Evolutionary conservation across 2,797 vertebrate genomes (phyloP), one percentile per base, ranked within the genome.

Genomic region (Sebastes matsubarae): DNA sequence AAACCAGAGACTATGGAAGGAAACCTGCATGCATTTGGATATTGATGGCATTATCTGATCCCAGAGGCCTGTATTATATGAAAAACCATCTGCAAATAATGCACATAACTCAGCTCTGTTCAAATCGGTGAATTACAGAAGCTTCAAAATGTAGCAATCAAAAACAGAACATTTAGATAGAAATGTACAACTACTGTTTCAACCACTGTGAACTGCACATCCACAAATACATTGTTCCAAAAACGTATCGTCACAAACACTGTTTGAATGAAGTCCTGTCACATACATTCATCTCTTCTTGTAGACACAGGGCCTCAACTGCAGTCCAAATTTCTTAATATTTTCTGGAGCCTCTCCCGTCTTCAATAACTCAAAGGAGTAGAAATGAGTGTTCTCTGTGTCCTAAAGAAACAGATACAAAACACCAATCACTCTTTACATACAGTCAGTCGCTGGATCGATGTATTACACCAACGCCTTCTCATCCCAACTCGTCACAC

Each of bases 221-320:
- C 8, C 22, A 29, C 29, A 29, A 42, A 65, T 32, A 32, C 2
- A 10, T 10, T 24, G 27, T 9, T 32, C 63, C 12, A n/a, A 58
- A 14, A 20, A 32, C n/a, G 3, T n/a, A 10, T 20, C 9, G 2
- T 50, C 3, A 25, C 14, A 32, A 32, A 20, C 46, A 9, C 0
- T 24, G 58, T 30, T 8, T 9, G 10, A 12, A 34, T 38, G 3
- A 46, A 57, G 34, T 36, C 34, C 34, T 36, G 36, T 68, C 18
- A 6, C 20, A 16, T 68, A 7, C 14, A 52, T 27, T 95, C 92
- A 97, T 91, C 96, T 93, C 82, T 96, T 96, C 92, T 97, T 97
- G 83, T 97, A 97, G 42, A 97, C 10, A 84, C 96, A 97, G 1
- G 96, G 92, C 80, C 84, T 96, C 69, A 97, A 84, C 81, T 96